phyloP scores from a whole-genome alignment of 2,113 vertebrate genomes.

The Channa maculata region DNA sequence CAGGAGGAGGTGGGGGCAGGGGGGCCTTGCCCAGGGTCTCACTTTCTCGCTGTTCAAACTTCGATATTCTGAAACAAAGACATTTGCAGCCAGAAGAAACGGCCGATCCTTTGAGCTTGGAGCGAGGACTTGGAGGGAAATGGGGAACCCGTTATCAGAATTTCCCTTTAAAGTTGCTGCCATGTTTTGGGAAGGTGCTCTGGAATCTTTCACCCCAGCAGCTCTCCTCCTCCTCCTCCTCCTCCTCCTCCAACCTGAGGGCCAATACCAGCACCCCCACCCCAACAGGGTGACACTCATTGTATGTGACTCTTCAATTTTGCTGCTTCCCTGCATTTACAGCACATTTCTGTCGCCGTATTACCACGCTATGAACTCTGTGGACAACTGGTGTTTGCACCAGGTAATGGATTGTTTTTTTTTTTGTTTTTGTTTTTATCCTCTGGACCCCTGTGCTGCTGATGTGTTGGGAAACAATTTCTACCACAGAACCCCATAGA shows the following conservation, averaged over 20 bases:
- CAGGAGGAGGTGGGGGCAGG: no score
- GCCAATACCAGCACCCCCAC: conserved; percentile 44
- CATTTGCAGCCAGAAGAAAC: no score
- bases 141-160: background rate
- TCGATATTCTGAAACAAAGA: no score
- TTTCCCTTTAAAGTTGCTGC: conserved; percentile 49
- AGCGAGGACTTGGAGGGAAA: no score
- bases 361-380: conserved; percentile 75
- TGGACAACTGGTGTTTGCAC: conserved; percentile 75
- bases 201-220: conserved; percentile 21
- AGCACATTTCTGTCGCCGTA: conserved; percentile 79
- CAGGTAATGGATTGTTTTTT: conserved; percentile 81
- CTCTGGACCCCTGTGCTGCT: conserved; percentile 41
- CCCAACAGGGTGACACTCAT: conserved; percentile 76
- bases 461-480: conserved; percentile 69
- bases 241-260: conserved; percentile 25
- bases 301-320: conserved; percentile 86
- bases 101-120: no score
- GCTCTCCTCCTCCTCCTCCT: background rate
- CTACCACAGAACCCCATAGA: conserved; percentile 42
- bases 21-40: no score
- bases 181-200: conserved; percentile 38
- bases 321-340: conserved; percentile 83
- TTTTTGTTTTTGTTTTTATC: conserved; percentile 28
- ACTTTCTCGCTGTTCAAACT: no score